phyloP scores from a whole-genome alignment of 2,113 vertebrate genomes.

The Dendropsophus ebraccatus region DNA sequence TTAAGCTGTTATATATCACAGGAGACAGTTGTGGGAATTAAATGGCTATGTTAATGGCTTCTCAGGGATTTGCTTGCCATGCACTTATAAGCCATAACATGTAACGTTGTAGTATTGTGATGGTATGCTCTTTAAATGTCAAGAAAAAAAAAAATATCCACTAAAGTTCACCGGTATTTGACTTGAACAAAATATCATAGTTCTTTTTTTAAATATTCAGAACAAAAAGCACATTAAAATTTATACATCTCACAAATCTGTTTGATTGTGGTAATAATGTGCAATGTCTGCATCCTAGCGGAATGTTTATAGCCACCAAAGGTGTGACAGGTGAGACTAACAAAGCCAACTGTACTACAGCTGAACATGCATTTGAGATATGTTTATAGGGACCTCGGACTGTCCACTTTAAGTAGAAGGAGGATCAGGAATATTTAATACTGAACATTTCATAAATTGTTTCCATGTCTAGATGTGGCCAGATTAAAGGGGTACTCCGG shows the following conservation, averaged over 20 bases:
- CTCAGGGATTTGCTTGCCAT: slow-evolving; percentile 69
- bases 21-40: slow-evolving; percentile 13
- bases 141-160: slow-evolving; percentile 65
- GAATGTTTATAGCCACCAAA: not conserved
- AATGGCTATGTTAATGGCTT: slow-evolving; percentile 63
- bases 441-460: too few relatives aligned
- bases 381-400: too few relatives aligned
- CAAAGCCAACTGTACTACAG: too few relatives aligned
- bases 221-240: slow-evolving; percentile 66
- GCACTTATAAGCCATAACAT: slow-evolving; percentile 67
- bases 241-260: slow-evolving; percentile 74
- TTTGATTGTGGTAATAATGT: slow-evolving; percentile 1
- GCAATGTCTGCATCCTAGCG: not conserved
- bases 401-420: too few relatives aligned
- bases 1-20: slow-evolving; percentile 37
- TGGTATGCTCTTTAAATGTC: slow-evolving; percentile 68
- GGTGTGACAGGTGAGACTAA: not conserved
- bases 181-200: slow-evolving; percentile 63
- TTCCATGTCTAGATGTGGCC: too few relatives aligned
- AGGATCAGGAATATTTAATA: too few relatives aligned
- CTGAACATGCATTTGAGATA: too few relatives aligned
- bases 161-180: slow-evolving; percentile 66
- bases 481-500: too few relatives aligned
- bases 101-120: slow-evolving; percentile 64
- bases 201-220: slow-evolving; percentile 75